Evolutionary conservation across 35 echinoderm and acorn worm species (phyloP).

Genomic region (Apostichopus japonicus): DNA sequence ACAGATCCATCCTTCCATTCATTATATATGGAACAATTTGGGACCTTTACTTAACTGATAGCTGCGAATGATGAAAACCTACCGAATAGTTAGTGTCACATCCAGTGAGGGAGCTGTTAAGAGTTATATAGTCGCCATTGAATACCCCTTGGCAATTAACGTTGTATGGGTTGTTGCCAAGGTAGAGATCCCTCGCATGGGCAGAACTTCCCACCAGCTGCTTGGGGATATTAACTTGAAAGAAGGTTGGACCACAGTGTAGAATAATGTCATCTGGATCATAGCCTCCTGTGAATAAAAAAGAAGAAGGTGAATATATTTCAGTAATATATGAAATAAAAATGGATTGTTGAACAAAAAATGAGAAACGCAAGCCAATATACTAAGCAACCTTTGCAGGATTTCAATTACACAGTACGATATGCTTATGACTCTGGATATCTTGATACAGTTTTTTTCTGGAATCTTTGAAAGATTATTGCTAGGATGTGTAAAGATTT

Average conservation of each 20-base stretch:
- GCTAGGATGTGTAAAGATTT: no score
- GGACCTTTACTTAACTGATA: no score
- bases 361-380: no score
- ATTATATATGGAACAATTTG: not conserved
- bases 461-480: no score
- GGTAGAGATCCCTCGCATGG: constrained; percentile 10
- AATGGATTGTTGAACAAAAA: no score
- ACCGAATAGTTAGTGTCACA: constrained; percentile 1
- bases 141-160: not conserved
- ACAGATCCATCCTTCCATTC: not conserved
- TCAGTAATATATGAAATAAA: no score
- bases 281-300: not conserved
- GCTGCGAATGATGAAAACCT: not conserved
- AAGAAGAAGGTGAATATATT: not conserved
- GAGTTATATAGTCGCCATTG: constrained; percentile 24
- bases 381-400: no score
- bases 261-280: not conserved
- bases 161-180: not conserved
- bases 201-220: not conserved
- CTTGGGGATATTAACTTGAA: constrained; percentile 34
- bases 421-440: no score
- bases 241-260: not conserved
- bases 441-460: no score
- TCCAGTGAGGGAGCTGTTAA: constrained; percentile 41
- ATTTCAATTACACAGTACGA: no score